These are phyloP conservation scores for Aromia moschata DNA, from an alignment of 2,888 invertebrate genomes.

Conservation along the genomic window DNA sequence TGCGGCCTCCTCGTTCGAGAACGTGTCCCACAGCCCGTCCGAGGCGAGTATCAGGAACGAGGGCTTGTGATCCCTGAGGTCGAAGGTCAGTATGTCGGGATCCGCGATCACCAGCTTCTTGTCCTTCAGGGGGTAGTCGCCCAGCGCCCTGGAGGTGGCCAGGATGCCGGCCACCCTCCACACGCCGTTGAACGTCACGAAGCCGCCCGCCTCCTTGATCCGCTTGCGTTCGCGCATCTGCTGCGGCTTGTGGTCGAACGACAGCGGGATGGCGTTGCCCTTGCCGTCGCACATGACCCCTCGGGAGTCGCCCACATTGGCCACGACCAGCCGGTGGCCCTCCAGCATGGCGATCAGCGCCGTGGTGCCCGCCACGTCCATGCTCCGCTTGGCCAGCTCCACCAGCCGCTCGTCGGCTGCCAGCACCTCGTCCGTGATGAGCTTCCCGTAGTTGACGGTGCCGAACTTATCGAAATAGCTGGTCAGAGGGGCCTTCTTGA, in stretches of 20 bases:
- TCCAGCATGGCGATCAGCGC: slow-evolving; percentile 90
- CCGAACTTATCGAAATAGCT: slow-evolving; percentile 77
- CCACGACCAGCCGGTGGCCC: slow-evolving; percentile 83
- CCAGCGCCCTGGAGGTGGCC: slow-evolving; percentile 93
- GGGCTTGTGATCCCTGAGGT: slow-evolving; percentile 85
- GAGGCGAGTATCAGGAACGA: slow-evolving; percentile 92
- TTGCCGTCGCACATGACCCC: slow-evolving; percentile 94
- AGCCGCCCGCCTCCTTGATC: slow-evolving; percentile 95
- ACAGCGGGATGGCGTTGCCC: slow-evolving; percentile 90
- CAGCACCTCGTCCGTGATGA: slow-evolving; percentile 87
- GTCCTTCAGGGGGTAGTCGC: slow-evolving; percentile 95
- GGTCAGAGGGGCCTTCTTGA: slow-evolving; percentile 64
- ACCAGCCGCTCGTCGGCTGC: slow-evolving; percentile 84
- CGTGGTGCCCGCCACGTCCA: slow-evolving; percentile 87
- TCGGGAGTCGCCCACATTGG: slow-evolving; percentile 96
- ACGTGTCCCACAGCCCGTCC: slow-evolving; percentile 97
- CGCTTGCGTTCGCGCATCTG: slow-evolving; percentile 92
- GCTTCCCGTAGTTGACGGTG: slow-evolving; percentile 80
- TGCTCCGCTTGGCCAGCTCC: slow-evolving; percentile 81
- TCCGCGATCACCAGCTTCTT: slow-evolving; percentile 93
- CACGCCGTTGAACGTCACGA: slow-evolving; percentile 93
- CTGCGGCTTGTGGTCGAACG: slow-evolving; percentile 97
- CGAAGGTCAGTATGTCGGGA: slow-evolving; percentile 93
- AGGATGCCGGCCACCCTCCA: slow-evolving; percentile 96
- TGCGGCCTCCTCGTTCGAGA: slow-evolving; percentile 93